A percentile compares a stretch with the other conserved stretches of the same genome.
Conservation (phyloP, 1,140 invertebrate species). For the Magallana ariakensis region DNA sequence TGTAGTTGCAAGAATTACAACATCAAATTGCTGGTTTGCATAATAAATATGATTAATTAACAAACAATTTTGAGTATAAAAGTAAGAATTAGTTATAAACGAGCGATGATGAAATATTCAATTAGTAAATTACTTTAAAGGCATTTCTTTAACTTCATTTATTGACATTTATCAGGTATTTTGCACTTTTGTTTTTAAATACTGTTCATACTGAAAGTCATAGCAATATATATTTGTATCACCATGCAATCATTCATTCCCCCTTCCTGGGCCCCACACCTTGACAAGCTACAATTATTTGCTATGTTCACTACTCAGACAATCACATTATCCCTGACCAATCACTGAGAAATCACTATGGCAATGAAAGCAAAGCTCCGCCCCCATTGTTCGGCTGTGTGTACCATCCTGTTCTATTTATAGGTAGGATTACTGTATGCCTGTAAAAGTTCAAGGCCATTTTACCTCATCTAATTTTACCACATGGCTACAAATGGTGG, state of each 20-base stretch:
- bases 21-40: no score
- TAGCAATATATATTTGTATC: neutral
- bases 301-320: slow-evolving; percentile 11
- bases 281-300: slow-evolving; percentile 7
- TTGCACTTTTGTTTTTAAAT: neutral
- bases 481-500: slow-evolving; percentile 26
- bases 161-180: neutral
- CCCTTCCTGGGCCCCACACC: neutral
- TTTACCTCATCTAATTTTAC: slow-evolving; percentile 29
- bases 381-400: slow-evolving; percentile 9
- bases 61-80: neutral
- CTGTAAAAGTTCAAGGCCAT: slow-evolving; percentile 27
- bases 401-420: slow-evolving; percentile 15
- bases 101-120: neutral
- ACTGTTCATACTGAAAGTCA: neutral
- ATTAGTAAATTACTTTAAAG: neutral
- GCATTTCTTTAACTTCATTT: neutral
- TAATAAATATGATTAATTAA: no score
- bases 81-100: neutral
- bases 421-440: slow-evolving; percentile 13
- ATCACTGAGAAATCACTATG: slow-evolving; percentile 31
- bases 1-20: no score
- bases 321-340: slow-evolving; percentile 18
- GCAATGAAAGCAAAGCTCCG: slow-evolving; percentile 21
- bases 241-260: neutral